phyloP scores from a whole-genome alignment of 2,888 invertebrate species.

The Neria commutata region DNA sequence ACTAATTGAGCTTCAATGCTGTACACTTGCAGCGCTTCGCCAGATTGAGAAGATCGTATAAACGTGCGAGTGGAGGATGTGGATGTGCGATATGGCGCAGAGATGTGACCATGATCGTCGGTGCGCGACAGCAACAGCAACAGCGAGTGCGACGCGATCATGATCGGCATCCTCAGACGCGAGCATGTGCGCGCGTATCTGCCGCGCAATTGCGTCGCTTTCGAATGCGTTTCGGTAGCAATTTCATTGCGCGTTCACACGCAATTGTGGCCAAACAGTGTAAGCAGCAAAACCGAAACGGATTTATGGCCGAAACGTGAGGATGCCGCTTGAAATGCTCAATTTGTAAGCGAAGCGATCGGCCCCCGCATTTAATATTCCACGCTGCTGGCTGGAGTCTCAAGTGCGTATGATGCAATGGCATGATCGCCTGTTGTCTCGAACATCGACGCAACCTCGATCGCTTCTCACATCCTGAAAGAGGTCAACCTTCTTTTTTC shows the following conservation, averaged over 20 bases:
- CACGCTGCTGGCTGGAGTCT: constrained; percentile 26
- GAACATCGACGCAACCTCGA: constrained; percentile 12
- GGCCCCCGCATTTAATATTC: constrained; percentile 33
- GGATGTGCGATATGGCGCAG: background rate
- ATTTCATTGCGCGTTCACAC: constrained; percentile 4
- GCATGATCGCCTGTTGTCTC: constrained; percentile 12
- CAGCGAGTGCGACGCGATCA: background rate
- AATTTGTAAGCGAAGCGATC: constrained; percentile 48
- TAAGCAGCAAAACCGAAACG: constrained; percentile 46
- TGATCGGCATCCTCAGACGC: background rate
- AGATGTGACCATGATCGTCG: background rate
- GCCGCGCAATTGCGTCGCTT: background rate
- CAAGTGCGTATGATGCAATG: constrained; percentile 36
- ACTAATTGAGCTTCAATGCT: background rate
- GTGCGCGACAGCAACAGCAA: background rate
- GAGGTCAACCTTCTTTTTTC: constrained; percentile 58
- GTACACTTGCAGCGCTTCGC: background rate
- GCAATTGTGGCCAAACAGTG: constrained; percentile 25
- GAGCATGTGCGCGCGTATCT: background rate
- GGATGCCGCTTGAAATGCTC: constrained; percentile 48
- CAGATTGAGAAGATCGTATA: too few species aligned
- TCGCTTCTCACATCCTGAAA: constrained; percentile 50
- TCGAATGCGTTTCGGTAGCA: background rate
- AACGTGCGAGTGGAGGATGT: background rate
- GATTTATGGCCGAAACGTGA: constrained; percentile 57